These are phyloP conservation scores for Allygus modestus DNA, from an alignment of 2,888 invertebrate genomes.

Conservation along the genomic window DNA sequence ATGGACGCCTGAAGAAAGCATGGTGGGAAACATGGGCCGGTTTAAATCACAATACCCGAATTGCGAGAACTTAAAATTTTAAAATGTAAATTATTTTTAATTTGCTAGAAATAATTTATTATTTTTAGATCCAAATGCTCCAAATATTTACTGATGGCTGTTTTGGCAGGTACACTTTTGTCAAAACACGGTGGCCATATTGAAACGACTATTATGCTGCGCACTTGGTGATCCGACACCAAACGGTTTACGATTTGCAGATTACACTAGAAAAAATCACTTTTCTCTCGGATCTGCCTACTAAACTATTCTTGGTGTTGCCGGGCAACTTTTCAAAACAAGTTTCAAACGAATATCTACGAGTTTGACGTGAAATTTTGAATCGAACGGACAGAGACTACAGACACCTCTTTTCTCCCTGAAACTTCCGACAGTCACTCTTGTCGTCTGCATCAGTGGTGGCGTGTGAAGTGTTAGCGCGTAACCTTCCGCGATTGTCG, in stretches of 20 bases:
- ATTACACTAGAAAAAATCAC: constrained; percentile 47
- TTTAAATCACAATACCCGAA: background rate
- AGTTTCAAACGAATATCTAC: background rate
- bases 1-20: constrained; percentile 45
- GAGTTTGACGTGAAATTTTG: background rate
- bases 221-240: constrained; percentile 54
- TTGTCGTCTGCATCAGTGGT: constrained; percentile 30
- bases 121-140: background rate
- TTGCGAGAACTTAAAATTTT: background rate
- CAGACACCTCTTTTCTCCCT: constrained; percentile 49
- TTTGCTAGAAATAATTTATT: background rate
- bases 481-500: constrained; percentile 31
- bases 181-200: constrained; percentile 57
- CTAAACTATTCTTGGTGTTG: background rate
- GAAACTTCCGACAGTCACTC: constrained; percentile 53
- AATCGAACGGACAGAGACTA: background rate
- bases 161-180: background rate
- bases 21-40: background rate
- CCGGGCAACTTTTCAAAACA: constrained; percentile 22
- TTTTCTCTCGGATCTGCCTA: background rate
- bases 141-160: background rate
- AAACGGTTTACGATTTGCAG: constrained; percentile 9
- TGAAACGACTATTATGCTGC: constrained; percentile 49
- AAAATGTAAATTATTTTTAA: background rate
- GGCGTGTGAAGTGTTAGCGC: background rate